Conservation (phyloP, 2,888 invertebrate genomes). For the Drosophila neonasuta region DNA sequence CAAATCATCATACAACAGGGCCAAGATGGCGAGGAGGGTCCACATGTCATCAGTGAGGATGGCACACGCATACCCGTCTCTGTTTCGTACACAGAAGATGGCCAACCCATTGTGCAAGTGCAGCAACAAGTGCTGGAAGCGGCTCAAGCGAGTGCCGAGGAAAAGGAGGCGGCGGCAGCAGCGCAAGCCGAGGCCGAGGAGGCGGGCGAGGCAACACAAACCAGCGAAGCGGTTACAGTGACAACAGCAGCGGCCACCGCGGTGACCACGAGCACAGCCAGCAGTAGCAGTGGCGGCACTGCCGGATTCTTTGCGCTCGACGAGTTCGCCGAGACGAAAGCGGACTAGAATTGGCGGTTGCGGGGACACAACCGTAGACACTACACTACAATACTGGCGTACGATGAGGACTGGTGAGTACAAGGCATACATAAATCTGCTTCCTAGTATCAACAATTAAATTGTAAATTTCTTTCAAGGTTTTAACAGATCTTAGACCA, state of each 20-base stretch:
- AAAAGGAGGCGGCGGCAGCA: constrained; percentile 65
- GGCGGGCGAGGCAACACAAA: constrained; percentile 51
- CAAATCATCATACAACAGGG: constrained; percentile 82
- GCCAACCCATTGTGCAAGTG: constrained; percentile 81
- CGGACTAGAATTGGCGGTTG: constrained; percentile 75
- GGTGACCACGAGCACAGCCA: constrained; percentile 66
- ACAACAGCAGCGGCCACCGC: constrained; percentile 49
- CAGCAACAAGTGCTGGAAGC: constrained; percentile 78
- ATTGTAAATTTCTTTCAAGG: constrained; percentile 37
- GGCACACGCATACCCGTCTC: constrained; percentile 83
- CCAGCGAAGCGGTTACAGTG: constrained; percentile 46
- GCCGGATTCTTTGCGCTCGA: constrained; percentile 79
- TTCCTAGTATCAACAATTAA: neutral
- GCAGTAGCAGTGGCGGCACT: constrained; percentile 65
- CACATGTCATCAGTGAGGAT: constrained; percentile 82
- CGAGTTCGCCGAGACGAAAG: constrained; percentile 75
- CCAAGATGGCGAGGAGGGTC: constrained; percentile 81
- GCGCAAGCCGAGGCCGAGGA: constrained; percentile 48
- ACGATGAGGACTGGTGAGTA: constrained; percentile 69
- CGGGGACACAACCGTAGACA: constrained; percentile 47
- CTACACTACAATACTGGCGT: constrained; percentile 58
- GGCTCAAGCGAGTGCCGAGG: constrained; percentile 60
- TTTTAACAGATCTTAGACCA: constrained; percentile 47
- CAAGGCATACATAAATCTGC: neutral
- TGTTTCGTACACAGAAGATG: constrained; percentile 81